Conservation (phyloP, 2,888 invertebrate genomes). For the Sarcophaga carnaria region DNA sequence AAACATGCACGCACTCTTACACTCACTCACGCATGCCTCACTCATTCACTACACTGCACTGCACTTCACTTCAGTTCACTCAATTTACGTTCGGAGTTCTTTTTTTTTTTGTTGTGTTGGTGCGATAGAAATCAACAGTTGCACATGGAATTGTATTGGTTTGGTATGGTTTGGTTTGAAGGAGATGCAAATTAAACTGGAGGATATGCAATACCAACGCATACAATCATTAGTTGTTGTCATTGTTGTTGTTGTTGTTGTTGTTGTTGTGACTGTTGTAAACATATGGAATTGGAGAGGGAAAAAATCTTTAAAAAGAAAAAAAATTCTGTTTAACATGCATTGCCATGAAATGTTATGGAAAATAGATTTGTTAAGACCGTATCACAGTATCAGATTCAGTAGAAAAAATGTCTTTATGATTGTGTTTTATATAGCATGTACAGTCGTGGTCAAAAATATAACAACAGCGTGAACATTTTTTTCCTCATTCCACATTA, state of each 20-base stretch:
- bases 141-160: too few relatives aligned
- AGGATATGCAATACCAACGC: background rate
- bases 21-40: constrained; percentile 66
- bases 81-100: background rate
- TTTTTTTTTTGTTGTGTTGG: background rate
- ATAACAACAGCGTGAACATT: background rate
- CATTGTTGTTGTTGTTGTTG: background rate
- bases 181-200: constrained; percentile 56
- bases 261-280: too few relatives aligned
- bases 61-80: too few relatives aligned
- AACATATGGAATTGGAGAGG: background rate
- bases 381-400: constrained; percentile 25
- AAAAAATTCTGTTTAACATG: background rate
- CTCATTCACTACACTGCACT: background rate
- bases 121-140: background rate
- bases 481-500: too few relatives aligned
- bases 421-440: background rate
- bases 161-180: background rate
- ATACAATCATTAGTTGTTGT: background rate
- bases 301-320: background rate
- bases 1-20: constrained; percentile 9
- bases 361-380: constrained; percentile 35
- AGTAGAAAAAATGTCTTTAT: constrained; percentile 21
- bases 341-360: constrained; percentile 16
- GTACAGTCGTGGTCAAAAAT: background rate